Base-by-base conservation (phyloP, 2,888 invertebrate genomes). In the Pinctada fucata region DNA sequence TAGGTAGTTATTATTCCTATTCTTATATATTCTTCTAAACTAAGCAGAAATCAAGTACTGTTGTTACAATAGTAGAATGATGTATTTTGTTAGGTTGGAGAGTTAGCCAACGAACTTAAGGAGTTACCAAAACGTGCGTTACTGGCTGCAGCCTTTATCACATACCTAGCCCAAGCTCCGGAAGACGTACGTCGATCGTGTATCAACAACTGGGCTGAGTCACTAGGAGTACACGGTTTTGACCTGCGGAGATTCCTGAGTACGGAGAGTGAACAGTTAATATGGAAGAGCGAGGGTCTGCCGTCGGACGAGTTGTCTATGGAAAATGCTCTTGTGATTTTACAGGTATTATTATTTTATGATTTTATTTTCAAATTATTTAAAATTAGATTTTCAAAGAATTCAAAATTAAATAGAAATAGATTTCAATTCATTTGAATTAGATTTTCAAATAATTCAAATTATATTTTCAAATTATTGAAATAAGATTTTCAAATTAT, bases 271-370 rank as follows among this genome's bases (percentile, higher is more conserved):
- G 96, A 97, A 87, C 95, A 96, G 88, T 92, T 97, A 72, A 95
- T 95, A 84, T 98, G 97, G 97, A 96, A 96, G 90, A 95, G 95
- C 0, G 96, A 97, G 89, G 97, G 97, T 0, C 93, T 98, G 4
- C 96, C 97, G 0, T 94, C 95, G 0, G 97, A 97, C 92, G 94
- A 94, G 78, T 93, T 96, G 8, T 96, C 96, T 3, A 93, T 96
- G 72, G 96, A 97, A 93, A 97, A 97, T 92, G 97, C 96, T 4
- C 94, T 96, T 13, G 94, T 96, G 69, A 95, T 97, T 82, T 94
- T 95, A 85, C 95, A 96, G 94, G 96, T 96, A 75, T 50, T 73
- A n/a, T 31, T 31, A 31, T 31, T 31, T 31, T 31, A 31, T 31
- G 8, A 45, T n/a, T 31, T 3, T 8, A 52, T 31, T 31, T 72